A percentile compares a stretch with the other conserved stretches of the same genome.
Evolutionary conservation across 2,797 vertebrate species (phyloP).

Genomic region (Sebastiscus tertius): DNA sequence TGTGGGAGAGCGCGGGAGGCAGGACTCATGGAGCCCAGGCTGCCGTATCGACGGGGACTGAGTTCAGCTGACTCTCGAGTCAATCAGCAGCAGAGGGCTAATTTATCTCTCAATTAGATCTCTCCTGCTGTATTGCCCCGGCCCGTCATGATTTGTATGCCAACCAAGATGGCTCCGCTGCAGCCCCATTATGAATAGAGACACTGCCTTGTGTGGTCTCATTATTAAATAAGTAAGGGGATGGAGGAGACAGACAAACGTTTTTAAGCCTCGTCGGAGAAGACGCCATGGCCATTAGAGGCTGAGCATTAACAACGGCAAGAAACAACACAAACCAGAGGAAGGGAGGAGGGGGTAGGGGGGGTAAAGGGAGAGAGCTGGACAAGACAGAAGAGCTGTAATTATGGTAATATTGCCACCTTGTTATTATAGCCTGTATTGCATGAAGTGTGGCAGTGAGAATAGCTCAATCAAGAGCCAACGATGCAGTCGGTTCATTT

Average conservation of each 20-base stretch:
- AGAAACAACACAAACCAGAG: conserved; percentile 69
- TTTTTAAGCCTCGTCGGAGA: conserved; percentile 80
- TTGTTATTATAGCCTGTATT: conserved; percentile 75
- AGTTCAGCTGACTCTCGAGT: conserved; percentile 70
- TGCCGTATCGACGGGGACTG: conserved; percentile 65
- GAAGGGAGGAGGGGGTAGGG: not conserved
- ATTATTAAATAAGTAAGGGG: conserved; percentile 87
- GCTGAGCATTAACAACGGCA: conserved; percentile 81
- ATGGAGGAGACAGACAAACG: conserved; percentile 86
- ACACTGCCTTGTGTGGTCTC: conserved; percentile 84
- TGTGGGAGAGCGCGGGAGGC: conserved; percentile 32
- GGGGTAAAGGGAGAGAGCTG: conserved; percentile 18
- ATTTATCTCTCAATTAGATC: conserved; percentile 83
- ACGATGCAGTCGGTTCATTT: conserved; percentile 20
- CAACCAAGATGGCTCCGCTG: conserved; percentile 74
- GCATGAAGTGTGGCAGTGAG: conserved; percentile 44
- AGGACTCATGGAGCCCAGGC: conserved; percentile 37
- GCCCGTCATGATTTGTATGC: conserved; percentile 73
- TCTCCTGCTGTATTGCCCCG: conserved; percentile 64
- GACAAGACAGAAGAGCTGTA: conserved; percentile 53
- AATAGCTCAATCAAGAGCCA: conserved; percentile 32
- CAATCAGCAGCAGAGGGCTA: conserved; percentile 72
- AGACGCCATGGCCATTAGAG: conserved; percentile 89
- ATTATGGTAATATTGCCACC: conserved; percentile 80
- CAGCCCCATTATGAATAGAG: conserved; percentile 86